Evolutionary conservation across 2,888 invertebrate species (phyloP).

Genomic region (Plusia festucae): DNA sequence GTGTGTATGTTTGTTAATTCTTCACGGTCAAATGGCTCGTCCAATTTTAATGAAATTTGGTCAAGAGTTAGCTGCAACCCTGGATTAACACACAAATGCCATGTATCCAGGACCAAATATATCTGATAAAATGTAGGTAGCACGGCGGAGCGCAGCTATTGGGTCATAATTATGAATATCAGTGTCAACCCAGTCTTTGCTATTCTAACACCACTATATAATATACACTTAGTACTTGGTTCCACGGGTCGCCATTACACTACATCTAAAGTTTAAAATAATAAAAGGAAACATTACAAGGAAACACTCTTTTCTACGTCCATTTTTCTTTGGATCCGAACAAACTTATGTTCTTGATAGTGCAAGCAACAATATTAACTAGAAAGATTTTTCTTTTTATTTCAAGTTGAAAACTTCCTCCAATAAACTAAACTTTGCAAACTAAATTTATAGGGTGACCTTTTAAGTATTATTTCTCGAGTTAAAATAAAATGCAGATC

Average conservation of each 20-base stretch:
- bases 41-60: too few species aligned
- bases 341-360: constrained; percentile 29
- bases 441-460: constrained; percentile 50
- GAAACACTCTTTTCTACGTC: constrained; percentile 5
- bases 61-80: too few species aligned
- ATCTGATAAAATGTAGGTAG: too few species aligned
- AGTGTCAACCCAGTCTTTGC: neutral
- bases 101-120: too few species aligned
- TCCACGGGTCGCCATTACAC: neutral
- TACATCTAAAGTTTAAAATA: neutral
- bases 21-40: too few species aligned
- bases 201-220: neutral
- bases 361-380: constrained; percentile 41
- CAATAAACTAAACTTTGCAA: constrained; percentile 21
- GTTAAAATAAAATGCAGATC: constrained; percentile 35
- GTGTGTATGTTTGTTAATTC: too few species aligned
- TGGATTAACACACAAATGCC: too few species aligned
- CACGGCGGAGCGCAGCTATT: too few species aligned
- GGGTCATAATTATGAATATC: neutral
- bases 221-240: neutral
- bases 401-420: constrained; percentile 6
- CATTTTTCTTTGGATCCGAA: constrained; percentile 11
- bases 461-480: constrained; percentile 23
- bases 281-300: neutral
- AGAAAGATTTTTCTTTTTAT: constrained; percentile 38